Percentiles rank a stretch among this genome's conserved stretches.
Evolutionary conservation across 2,888 invertebrate species (phyloP).

Genomic region (Cryptosula pallasiana): DNA sequence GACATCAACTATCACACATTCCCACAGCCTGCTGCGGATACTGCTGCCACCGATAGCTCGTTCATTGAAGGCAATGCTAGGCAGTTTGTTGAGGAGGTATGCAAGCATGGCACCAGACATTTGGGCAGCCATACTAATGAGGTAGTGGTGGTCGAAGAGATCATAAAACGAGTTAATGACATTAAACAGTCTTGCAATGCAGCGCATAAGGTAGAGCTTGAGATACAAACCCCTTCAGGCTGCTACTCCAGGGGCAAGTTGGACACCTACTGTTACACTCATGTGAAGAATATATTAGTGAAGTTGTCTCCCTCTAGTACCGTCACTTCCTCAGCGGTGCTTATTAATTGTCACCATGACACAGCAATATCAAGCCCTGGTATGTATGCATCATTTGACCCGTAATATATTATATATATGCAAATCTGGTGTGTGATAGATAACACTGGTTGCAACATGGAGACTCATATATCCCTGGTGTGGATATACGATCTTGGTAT

Average conservation of each 20-base stretch:
- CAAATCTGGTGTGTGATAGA: too few species aligned
- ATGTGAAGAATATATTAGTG: conserved; percentile 70
- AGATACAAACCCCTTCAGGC: conserved; percentile 68
- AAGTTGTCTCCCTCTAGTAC: conserved; percentile 59
- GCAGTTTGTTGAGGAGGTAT: conserved; percentile 61
- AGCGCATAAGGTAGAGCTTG: conserved; percentile 52
- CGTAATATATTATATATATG: too few species aligned
- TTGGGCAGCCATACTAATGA: conserved; percentile 79
- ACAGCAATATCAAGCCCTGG: conserved; percentile 81
- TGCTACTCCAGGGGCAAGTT: conserved; percentile 71
- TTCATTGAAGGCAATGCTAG: conserved; percentile 69
- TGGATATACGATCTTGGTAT: too few species aligned
- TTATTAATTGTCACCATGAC: conserved; percentile 89
- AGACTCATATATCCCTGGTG: too few species aligned
- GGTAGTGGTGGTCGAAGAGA: conserved; percentile 57
- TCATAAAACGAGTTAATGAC: conserved; percentile 43
- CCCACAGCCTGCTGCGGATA: conserved; percentile 36
- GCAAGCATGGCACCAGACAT: conserved; percentile 65
- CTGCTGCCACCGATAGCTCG: conserved; percentile 27
- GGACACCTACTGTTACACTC: conserved; percentile 72
- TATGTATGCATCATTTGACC: conserved; percentile 49
- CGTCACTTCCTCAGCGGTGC: conserved; percentile 51
- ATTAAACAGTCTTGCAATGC: conserved; percentile 40
- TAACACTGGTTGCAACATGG: too few species aligned
- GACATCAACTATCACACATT: conserved; percentile 28